Evolutionary conservation across 2,113 vertebrate species (phyloP).

Genomic region (Chaenogobius annularis): DNA sequence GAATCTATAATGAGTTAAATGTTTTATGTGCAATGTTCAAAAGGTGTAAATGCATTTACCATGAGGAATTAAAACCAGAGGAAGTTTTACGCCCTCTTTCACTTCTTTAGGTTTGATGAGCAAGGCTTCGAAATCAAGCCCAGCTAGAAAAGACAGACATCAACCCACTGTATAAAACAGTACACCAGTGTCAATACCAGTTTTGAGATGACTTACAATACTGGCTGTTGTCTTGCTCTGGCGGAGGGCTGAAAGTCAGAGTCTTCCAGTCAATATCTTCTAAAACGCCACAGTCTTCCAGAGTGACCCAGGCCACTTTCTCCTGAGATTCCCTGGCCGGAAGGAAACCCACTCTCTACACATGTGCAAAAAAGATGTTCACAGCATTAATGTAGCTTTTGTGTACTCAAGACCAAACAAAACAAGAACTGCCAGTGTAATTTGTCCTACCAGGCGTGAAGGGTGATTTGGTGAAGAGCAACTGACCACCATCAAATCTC

Average conservation of each 20-base stretch:
- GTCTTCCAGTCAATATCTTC: constrained; percentile 85
- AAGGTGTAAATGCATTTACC: constrained; percentile 72
- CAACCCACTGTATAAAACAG: background rate
- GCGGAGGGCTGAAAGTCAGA: constrained; percentile 81
- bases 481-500: constrained; percentile 87
- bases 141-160: constrained; percentile 70
- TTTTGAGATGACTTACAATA: constrained; percentile 79
- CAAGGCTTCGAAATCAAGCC: constrained; percentile 88
- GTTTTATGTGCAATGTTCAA: background rate
- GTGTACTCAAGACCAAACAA: background rate
- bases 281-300: constrained; percentile 81
- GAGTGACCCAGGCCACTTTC: constrained; percentile 82
- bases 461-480: constrained; percentile 86
- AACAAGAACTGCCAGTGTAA: background rate
- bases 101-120: constrained; percentile 82
- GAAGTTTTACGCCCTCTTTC: constrained; percentile 74
- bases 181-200: too few species aligned
- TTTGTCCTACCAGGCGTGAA: constrained; percentile 62
- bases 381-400: background rate
- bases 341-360: constrained; percentile 88
- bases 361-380: background rate
- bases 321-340: constrained; percentile 78
- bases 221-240: constrained; percentile 85
- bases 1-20: background rate
- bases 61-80: constrained; percentile 88